These are phyloP conservation scores for Conus ventricosus DNA, from an alignment of 1,140 invertebrate species.

Conservation along the genomic window DNA sequence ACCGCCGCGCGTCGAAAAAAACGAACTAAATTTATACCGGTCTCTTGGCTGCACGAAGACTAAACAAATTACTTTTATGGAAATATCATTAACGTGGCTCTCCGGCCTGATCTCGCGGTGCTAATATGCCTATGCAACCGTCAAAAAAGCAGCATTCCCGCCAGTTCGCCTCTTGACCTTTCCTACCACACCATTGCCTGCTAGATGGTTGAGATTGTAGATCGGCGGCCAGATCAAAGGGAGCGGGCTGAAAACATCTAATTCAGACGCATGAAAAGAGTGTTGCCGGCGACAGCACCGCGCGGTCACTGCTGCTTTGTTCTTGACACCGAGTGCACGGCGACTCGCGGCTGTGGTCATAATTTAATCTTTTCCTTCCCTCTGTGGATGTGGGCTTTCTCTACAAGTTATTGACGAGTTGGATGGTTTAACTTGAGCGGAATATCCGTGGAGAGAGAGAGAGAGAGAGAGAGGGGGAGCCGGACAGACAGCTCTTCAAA, in stretches of 20 bases:
- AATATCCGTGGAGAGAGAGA: conserved; percentile 32
- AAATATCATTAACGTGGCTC: conserved; percentile 36
- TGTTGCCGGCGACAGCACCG: conserved; percentile 52
- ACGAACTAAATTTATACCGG: conserved; percentile 35
- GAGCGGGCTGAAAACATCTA: conserved; percentile 61
- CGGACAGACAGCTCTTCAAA: conserved; percentile 29
- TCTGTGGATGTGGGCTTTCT: conserved; percentile 31
- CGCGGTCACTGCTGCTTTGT: conserved; percentile 42
- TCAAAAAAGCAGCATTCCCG: conserved; percentile 40
- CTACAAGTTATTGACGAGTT: conserved; percentile 34
- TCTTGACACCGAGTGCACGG: conserved; percentile 38
- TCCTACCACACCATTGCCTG: conserved; percentile 51
- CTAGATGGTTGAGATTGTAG: conserved; percentile 60
- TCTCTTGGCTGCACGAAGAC: conserved; percentile 19
- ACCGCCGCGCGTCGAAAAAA: conserved; percentile 41
- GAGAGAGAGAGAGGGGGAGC: background rate
- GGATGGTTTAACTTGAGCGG: conserved; percentile 21
- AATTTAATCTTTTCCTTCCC: conserved; percentile 35
- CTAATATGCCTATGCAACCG: conserved; percentile 34
- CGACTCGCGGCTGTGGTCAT: conserved; percentile 20
- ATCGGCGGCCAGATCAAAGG: conserved; percentile 65
- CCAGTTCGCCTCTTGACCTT: conserved; percentile 60
- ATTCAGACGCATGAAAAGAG: conserved; percentile 63
- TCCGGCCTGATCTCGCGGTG: conserved; percentile 33
- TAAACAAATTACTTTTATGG: conserved; percentile 45